These are phyloP conservation scores for Listronotus oregonensis DNA, from an alignment of 1,140 invertebrate genomes.

Conservation along the genomic window DNA sequence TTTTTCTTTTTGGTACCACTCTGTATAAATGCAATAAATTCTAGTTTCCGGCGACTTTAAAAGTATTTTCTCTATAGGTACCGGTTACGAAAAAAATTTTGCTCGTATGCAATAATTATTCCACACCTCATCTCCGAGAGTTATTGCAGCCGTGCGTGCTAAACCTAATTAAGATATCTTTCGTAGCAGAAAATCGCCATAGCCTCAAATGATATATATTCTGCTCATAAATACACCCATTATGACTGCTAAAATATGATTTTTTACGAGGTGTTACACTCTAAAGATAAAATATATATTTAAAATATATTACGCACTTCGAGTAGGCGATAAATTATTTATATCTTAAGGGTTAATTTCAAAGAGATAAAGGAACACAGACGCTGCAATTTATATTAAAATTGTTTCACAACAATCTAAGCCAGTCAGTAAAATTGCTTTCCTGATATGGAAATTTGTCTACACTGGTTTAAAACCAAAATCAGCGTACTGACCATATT, in stretches of 20 bases:
- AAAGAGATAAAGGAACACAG: too few relatives aligned
- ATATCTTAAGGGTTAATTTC: too few relatives aligned
- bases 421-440: too few relatives aligned
- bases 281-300: too few relatives aligned
- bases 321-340: too few relatives aligned
- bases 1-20: too few relatives aligned
- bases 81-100: background rate
- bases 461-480: too few relatives aligned
- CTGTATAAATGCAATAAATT: conserved; percentile 2
- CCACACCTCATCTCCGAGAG: conserved; percentile 19
- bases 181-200: conserved; percentile 22
- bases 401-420: too few relatives aligned
- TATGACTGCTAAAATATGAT: conserved; percentile 26
- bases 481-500: too few relatives aligned
- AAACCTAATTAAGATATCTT: conserved; percentile 29
- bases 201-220: conserved; percentile 17
- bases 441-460: too few relatives aligned
- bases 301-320: too few relatives aligned
- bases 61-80: conserved; percentile 11
- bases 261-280: conserved; percentile 14
- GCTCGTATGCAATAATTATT: conserved; percentile 21
- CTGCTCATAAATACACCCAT: conserved; percentile 16
- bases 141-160: conserved; percentile 24
- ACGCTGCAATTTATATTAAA: too few relatives aligned
- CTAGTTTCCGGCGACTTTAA: conserved; percentile 13